These are phyloP conservation scores for Amiota mariae DNA, from an alignment of 2,888 invertebrate species.

Conservation along the genomic window DNA sequence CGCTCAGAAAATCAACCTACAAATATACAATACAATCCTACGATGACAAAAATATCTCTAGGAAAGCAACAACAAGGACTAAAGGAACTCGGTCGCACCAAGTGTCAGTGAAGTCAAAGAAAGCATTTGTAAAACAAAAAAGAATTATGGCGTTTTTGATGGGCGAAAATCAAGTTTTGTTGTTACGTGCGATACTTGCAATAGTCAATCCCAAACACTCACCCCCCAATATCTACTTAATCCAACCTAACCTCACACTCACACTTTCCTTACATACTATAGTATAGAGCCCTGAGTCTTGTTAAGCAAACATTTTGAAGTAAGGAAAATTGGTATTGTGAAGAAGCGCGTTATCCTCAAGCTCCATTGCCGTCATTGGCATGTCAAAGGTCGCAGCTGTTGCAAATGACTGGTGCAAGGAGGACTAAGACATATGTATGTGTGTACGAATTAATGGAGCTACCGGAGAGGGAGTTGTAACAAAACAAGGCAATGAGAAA, in stretches of 20 bases:
- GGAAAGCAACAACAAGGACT: neutral
- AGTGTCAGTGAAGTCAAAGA: conserved; percentile 53
- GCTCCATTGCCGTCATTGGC: conserved; percentile 35
- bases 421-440: neutral
- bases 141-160: conserved; percentile 66
- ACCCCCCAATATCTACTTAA: too few species aligned
- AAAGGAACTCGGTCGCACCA: neutral
- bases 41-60: neutral
- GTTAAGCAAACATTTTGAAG: neutral
- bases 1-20: neutral
- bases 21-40: neutral
- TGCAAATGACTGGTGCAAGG: conserved; percentile 66
- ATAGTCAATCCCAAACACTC: too few species aligned
- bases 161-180: conserved; percentile 66
- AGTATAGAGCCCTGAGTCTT: too few species aligned
- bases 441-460: neutral
- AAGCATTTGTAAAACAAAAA: conserved; percentile 60
- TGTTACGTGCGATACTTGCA: conserved; percentile 54
- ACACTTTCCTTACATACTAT: too few species aligned
- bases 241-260: too few species aligned
- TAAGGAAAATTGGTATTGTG: neutral
- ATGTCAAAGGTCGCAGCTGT: conserved; percentile 68
- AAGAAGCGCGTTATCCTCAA: conserved; percentile 26
- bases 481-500: conserved; percentile 55
- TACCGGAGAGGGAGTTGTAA: conserved; percentile 29